Evolutionary conservation across 2,888 invertebrate species (phyloP), one percentile per base, ranked within the genome.

Genomic region (Leucozona laternaria): DNA sequence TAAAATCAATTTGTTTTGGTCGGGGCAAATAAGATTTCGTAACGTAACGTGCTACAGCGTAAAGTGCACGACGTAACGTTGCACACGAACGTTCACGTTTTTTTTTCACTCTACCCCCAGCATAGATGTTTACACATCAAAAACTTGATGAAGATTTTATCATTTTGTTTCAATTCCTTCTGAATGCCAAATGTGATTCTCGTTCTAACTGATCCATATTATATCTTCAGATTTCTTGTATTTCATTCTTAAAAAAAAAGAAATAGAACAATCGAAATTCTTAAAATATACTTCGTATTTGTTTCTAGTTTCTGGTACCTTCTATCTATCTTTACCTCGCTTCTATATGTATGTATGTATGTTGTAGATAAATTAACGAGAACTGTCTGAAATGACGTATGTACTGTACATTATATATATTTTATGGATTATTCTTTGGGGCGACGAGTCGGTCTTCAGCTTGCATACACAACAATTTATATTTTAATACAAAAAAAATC

Each of bases 361-460:
- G 0, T 40, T 1, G 5, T 5, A 13, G 2, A 20, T 48, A 22
- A 2, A 6, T 50, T 6, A 22, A 22, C 7, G 25, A 45, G 17
- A 45, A 45, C 43, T 45, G 45, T 45, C 45, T 45, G 17, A 43
- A 45, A 6, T 5, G 31, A 31, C 31, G 31, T 31, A 4, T 31
- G 31, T 5, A 31, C n/a, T n/a, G n/a, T n/a, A 6, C 40, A 15
- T 11, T 2, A 37, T 4, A 43, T n/a, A 43, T 15, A 60, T 79
- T 50, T 66, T 81, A 34, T 25, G 57, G 37, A 71, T 77, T 77
- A 45, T 70, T 75, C 73, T 70, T 13, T 60, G 37, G 50, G 83
- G 79, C 64, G 20, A n/a, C n/a, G n/a, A n/a, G n/a, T n/a, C n/a
- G n/a, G n/a, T n/a, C n/a, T n/a, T 70, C 70, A 64, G 55, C 15